Base-by-base conservation (phyloP, 2,888 invertebrate genomes). In the Trachelus troglodyta region DNA sequence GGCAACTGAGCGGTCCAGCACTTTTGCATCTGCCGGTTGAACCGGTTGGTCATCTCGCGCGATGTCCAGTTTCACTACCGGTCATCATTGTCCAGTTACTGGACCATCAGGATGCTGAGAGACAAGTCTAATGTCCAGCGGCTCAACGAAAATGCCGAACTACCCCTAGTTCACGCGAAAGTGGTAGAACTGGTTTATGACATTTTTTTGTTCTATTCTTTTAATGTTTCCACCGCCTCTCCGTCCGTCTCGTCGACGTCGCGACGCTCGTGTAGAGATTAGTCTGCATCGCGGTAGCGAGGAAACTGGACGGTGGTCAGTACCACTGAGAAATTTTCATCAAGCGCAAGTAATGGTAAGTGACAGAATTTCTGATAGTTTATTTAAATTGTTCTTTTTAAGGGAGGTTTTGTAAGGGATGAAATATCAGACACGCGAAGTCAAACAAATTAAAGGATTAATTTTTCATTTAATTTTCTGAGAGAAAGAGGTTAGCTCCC, bases 91-190 rank as follows among this genome's bases (percentile, higher is more conserved):
- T 88, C 84, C 83, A 56, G 81, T 77, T 82, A 87, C 87, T 88
- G 89, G 90, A 89, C 89, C 90, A 89, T 84, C 85, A 87, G 87
- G 90, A 91, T 90, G 90, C 90, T 90, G 90, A 83, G 84, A 84
- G 82, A 78, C 79, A 75, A 74, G 34, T 23, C 74, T 23, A n/a
- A 74, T 74, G 74, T 33, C 35, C 74, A 30, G n/a, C 23, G 11
- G 34, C 74, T 74, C 34, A 37, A 33, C 74, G 34, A 34, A 34
- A 23, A 34, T 9, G 35, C 35, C 33, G 23, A 37, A 74, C 74
- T 12, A 76, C 78, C 76, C 81, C 81, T 83, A 83, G 81, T 85
- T 77, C 76, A 77, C 77, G 75, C 77, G 75, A 80, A 75, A 81
- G 86, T 83, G 83, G 81, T 81, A 78, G 75, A 85, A 90, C 90